A percentile compares a stretch with the other conserved stretches of the same genome.
Evolutionary conservation across 2,113 vertebrate species (phyloP).

Genomic region (Dicentrarchus labrax): DNA sequence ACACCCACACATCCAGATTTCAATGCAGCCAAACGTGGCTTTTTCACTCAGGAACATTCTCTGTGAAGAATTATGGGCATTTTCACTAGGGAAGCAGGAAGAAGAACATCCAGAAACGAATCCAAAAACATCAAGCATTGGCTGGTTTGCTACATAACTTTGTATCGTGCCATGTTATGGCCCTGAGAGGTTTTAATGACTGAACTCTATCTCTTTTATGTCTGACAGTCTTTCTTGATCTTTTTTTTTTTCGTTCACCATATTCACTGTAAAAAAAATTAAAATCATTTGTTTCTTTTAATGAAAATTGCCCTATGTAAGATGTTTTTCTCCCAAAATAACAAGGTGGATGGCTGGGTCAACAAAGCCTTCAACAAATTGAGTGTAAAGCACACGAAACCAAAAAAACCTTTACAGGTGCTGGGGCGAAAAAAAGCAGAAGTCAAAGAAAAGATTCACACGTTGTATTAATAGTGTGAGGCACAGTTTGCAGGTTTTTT

Average conservation of each 20-base stretch:
- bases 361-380: background rate
- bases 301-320: background rate
- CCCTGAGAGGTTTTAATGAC: conserved; percentile 55
- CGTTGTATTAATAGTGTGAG: background rate
- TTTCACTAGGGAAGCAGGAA: conserved; percentile 34
- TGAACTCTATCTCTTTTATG: conserved; percentile 40
- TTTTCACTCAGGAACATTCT: conserved; percentile 20
- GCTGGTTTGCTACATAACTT: conserved; percentile 52
- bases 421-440: background rate
- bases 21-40: conserved; percentile 19
- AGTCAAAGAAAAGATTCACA: background rate
- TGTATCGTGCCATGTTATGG: conserved; percentile 38
- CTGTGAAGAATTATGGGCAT: conserved; percentile 38
- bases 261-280: conserved; percentile 12
- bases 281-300: background rate
- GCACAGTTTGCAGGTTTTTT: background rate
- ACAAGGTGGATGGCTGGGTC: background rate
- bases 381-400: background rate
- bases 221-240: conserved; percentile 30
- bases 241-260: conserved; percentile 37
- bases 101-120: conserved; percentile 20
- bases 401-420: background rate
- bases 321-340: background rate
- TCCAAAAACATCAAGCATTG: conserved; percentile 51
- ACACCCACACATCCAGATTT: conserved; percentile 45